These are phyloP conservation scores for Dipodomys ordii DNA, from an alignment of 2,113 vertebrate species.

Conservation along the genomic window DNA sequence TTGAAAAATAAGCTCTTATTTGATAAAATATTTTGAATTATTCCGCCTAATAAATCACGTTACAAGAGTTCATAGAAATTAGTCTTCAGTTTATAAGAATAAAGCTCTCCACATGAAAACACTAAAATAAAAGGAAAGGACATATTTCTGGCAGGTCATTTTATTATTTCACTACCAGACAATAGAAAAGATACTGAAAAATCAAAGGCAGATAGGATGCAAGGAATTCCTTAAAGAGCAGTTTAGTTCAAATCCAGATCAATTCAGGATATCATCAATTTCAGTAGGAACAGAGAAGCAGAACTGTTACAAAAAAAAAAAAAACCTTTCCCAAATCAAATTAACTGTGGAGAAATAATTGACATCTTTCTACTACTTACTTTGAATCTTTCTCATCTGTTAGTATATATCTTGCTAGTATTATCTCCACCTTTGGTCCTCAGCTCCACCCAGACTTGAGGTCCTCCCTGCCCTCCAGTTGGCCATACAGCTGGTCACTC, in stretches of 20 bases:
- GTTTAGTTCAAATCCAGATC: background rate
- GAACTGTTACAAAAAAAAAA: background rate
- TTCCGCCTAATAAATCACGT: background rate
- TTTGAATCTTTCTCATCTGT: background rate
- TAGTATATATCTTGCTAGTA: background rate
- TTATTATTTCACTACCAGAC: background rate
- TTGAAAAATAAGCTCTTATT: conserved; percentile 7
- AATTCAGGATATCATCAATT: background rate
- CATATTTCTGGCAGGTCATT: background rate
- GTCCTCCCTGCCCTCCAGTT: too few relatives aligned
- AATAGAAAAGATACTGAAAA: background rate
- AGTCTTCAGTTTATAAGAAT: background rate
- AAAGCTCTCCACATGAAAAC: background rate
- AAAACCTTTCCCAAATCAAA: background rate
- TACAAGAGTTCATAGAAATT: background rate
- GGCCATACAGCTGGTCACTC: too few relatives aligned
- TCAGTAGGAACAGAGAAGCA: background rate
- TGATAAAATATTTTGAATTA: conserved; percentile 1
- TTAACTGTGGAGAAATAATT: background rate
- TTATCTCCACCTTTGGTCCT: too few relatives aligned
- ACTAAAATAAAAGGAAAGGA: background rate
- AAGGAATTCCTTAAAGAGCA: background rate
- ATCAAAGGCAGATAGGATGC: background rate
- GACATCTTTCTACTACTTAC: background rate
- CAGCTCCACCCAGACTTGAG: too few relatives aligned